These are phyloP conservation scores for Mus spretus DNA, from an alignment of 2,797 vertebrate genomes.

Conservation along the genomic window DNA sequence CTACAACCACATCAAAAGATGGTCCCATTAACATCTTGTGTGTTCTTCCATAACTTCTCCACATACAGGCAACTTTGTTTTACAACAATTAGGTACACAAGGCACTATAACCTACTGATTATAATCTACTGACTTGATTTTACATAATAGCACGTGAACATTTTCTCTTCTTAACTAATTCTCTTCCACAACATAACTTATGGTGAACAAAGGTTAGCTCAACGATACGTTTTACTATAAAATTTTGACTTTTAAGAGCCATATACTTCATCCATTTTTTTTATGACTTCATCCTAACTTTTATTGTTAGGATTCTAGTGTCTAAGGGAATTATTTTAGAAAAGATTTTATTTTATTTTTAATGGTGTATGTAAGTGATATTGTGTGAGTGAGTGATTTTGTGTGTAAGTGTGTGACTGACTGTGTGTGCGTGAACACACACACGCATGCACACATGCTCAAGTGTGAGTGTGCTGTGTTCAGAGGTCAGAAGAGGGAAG, in stretches of 20 bases:
- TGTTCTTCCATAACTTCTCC: neutral
- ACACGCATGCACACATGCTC: no score
- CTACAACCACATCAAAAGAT: neutral
- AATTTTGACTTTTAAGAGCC: neutral
- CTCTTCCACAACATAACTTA: conserved; percentile 10
- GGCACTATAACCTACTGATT: neutral
- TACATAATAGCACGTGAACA: conserved; percentile 12
- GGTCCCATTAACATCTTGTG: neutral
- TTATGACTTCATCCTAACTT: neutral
- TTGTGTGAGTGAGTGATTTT: neutral
- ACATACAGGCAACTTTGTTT: neutral
- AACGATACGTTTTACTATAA: neutral
- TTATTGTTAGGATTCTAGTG: neutral
- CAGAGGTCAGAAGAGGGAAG: neutral
- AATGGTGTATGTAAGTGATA: neutral
- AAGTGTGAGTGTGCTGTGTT: no score
- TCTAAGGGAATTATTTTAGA: neutral
- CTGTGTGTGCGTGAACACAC: neutral
- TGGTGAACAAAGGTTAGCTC: neutral
- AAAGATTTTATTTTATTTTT: conserved; percentile 17
- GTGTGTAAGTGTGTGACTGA: neutral
- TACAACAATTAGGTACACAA: neutral
- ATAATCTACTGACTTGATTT: neutral
- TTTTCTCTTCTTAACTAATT: neutral
- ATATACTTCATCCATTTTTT: neutral